Base-by-base conservation (phyloP, 2,113 vertebrate genomes). In the Lepisosteus osseus region DNA sequence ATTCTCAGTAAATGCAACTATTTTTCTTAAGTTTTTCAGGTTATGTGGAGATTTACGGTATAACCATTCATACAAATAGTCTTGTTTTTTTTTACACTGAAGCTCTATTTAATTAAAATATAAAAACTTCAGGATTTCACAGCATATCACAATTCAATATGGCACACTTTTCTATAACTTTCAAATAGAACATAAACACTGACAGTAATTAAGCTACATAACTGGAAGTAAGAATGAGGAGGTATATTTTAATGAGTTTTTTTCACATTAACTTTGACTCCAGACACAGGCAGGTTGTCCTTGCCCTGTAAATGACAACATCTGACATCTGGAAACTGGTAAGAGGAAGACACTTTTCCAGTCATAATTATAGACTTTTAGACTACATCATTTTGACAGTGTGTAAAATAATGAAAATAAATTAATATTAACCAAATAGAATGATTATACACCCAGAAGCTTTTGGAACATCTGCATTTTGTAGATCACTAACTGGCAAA, bases 121-220 rank as follows among this genome's bases (percentile, higher is more conserved):
- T 45, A 41, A 66, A 47, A 66, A 29, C 29, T 29, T 29, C 29
- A 29, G 29, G 78, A 73, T 67, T 76, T 65, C 54, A 29, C 29
- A 77, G 79, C 77, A 81, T 85, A 84, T 84, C 86, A 88, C 84
- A 78, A 78, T 78, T 81, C 72, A 47, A 62, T 15, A 56, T 29
- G 61, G 65, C 14, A 29, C 29, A 73, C 66, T 42, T 41, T 71
- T 65, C 2, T 13, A 9, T 79, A 79, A 76, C 69, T 72, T 68
- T 76, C 54, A 71, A 68, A 76, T 75, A 78, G 70, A 75, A 73
- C 64, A 64, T 61, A 76, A 70, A 68, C 76, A 63, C 11, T 77
- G 80, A 76, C 80, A 76, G 72, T 76, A 78, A 79, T 78, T 82
- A 78, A 74, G 67, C 65, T 17, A 41, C 44, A 78, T 74, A 78